Conservation (phyloP, 2,113 vertebrate species). For the Muscicapa adusta region DNA sequence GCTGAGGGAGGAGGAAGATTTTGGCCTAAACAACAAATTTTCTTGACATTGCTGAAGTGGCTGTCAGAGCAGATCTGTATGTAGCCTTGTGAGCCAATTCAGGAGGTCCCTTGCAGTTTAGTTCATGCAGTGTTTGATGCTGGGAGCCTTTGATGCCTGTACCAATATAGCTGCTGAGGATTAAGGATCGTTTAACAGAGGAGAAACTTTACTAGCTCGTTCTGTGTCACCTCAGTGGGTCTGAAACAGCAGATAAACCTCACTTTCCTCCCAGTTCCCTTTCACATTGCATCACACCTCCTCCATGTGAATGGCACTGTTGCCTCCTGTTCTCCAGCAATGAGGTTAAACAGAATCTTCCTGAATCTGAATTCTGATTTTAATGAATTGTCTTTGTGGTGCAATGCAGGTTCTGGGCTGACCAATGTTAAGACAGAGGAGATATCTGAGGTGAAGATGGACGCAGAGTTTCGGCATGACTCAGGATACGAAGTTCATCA, state of each 20-base stretch:
- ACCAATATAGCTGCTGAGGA: not conserved
- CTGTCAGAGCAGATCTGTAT: not conserved
- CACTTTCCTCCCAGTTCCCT: not conserved
- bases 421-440: constrained; percentile 91
- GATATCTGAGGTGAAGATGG: constrained; percentile 91
- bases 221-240: not conserved
- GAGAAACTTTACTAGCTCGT: not conserved
- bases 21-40: not conserved
- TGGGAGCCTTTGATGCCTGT: not conserved
- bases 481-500: constrained; percentile 95
- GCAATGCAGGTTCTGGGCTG: constrained; percentile 82
- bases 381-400: not conserved
- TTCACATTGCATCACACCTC: not conserved
- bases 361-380: not conserved
- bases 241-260: not conserved
- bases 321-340: not conserved
- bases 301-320: accelerated
- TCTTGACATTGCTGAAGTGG: not conserved
- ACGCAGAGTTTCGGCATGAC: constrained; percentile 87
- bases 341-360: not conserved
- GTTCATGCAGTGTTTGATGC: not conserved
- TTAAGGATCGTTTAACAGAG: not conserved
- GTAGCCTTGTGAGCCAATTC: not conserved
- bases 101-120: not conserved
- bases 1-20: not conserved